Evolutionary conservation across 2,797 vertebrate species (phyloP), one percentile per base, ranked within the genome.

Genomic region (Hemibagrus guttatus): DNA sequence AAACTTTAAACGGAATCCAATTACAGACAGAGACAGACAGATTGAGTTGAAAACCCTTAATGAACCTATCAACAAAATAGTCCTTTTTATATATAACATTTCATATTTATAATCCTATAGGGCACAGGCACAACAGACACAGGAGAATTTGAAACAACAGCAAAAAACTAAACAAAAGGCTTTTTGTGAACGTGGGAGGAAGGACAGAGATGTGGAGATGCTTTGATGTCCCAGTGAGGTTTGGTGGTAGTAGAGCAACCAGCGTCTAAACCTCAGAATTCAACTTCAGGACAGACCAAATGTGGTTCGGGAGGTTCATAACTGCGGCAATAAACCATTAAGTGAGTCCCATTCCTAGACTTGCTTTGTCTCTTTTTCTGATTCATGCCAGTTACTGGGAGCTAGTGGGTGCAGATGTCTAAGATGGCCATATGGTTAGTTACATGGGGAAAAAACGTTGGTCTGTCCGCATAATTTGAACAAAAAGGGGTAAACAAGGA

Each of bases 201-300:
- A 74, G 39, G 31, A 83, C 66, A 84, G 12, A 82, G 84, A 83
- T 84, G 64, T 87, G 85, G 80, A 85, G 82, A 89, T 68, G 35
- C 86, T 81, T 88, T 64, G 59, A 90, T 81, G 75, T 84, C 52
- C 79, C 85, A 81, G 64, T 84, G 84, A 89, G 83, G 86, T 85
- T 86, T 90, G 89, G 83, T 89, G 63, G 68, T 80, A 88, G 79
- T 80, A 13, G 69, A 90, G 79, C 88, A 84, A 86, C 86, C 89
- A 89, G 84, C 75, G 83, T 88, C 28, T 76, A 87, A 84, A 90
- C 89, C 89, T 84, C 89, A 89, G 82, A 86, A 88, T 59, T 59
- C 83, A 83, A n/a, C 64, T 68, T 69, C 12, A 83, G 49, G 66
- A 71, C 35, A 83, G 74, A 84, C 87, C 84, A 87, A 90, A 74